A percentile compares a stretch with the other conserved stretches of the same genome.
These are phyloP conservation scores for Cyanoliseus patagonus DNA, from an alignment of 2,113 vertebrate species.

Conservation along the genomic window DNA sequence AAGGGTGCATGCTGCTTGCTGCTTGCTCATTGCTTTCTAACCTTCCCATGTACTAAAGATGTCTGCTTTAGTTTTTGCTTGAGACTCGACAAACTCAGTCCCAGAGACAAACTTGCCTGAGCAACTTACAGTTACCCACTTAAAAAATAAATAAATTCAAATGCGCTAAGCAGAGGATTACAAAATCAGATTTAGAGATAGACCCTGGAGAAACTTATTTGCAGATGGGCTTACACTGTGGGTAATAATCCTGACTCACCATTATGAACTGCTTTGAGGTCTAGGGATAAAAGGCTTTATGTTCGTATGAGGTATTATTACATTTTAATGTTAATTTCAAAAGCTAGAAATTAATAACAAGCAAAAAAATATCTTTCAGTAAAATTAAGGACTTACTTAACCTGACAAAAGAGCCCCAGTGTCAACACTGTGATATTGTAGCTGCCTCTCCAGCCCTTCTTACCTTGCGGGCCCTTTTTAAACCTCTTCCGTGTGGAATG, in stretches of 20 bases:
- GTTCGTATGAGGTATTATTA: conserved; percentile 36
- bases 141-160: conserved; percentile 46
- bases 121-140: conserved; percentile 20
- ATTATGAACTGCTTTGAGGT: conserved; percentile 57
- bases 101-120: conserved; percentile 27
- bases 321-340: conserved; percentile 57
- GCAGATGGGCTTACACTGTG: conserved; percentile 53
- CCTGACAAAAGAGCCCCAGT: conserved; percentile 2
- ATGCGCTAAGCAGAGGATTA: conserved; percentile 30
- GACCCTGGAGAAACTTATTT: conserved; percentile 57
- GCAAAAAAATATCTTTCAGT: background rate
- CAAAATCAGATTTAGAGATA: conserved; percentile 56
- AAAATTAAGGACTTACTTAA: conserved; percentile 32
- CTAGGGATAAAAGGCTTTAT: conserved; percentile 53
- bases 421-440: background rate
- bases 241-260: conserved; percentile 58
- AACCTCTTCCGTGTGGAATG: background rate
- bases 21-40: background rate
- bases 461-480: conserved; percentile 7
- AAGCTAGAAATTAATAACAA: conserved; percentile 36
- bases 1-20: background rate
- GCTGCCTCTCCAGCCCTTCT: background rate
- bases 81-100: background rate
- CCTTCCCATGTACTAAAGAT: background rate
- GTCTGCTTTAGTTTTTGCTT: background rate